Evolutionary conservation across 2,888 invertebrate species (phyloP).

Genomic region (Drosophila neonasuta): DNA sequence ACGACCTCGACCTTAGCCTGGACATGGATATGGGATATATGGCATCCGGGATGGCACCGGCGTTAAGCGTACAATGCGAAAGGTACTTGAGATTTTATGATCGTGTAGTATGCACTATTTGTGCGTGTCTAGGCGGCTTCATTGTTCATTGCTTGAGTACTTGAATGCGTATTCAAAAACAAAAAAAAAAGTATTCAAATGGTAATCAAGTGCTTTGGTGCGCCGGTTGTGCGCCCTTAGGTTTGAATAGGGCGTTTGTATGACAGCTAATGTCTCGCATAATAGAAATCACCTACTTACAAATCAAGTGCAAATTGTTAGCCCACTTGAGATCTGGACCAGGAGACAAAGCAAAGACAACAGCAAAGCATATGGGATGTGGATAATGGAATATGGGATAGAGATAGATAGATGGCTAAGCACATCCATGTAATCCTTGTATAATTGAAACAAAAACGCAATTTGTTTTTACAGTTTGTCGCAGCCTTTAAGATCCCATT

Average conservation of each 20-base stretch:
- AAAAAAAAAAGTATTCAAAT: conserved; percentile 50
- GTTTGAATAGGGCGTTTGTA: conserved; percentile 77
- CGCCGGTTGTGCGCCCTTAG: conserved; percentile 54
- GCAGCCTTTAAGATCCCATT: conserved; percentile 71
- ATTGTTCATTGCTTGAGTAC: conserved; percentile 7
- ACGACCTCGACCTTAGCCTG: conserved; percentile 6
- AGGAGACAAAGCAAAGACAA: background rate
- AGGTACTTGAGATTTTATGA: conserved; percentile 73
- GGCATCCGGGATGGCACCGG: conserved; percentile 58
- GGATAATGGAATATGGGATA: background rate
- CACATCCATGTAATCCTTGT: conserved; percentile 66
- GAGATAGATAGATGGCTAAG: conserved; percentile 1
- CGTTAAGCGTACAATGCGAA: conserved; percentile 61
- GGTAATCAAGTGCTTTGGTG: conserved; percentile 67
- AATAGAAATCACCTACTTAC: conserved; percentile 77
- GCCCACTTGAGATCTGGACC: conserved; percentile 60
- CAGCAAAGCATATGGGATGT: too few relatives aligned
- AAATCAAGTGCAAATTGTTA: conserved; percentile 76
- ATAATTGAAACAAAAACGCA: conserved; percentile 76
- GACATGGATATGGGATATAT: background rate
- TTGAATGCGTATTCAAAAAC: conserved; percentile 12
- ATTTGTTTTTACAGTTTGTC: conserved; percentile 77
- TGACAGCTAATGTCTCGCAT: conserved; percentile 77
- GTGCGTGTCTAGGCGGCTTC: conserved; percentile 17
- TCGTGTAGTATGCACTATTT: conserved; percentile 19